Conservation (phyloP, 2,797 vertebrate genomes). For the Macropus fuliginosus region DNA sequence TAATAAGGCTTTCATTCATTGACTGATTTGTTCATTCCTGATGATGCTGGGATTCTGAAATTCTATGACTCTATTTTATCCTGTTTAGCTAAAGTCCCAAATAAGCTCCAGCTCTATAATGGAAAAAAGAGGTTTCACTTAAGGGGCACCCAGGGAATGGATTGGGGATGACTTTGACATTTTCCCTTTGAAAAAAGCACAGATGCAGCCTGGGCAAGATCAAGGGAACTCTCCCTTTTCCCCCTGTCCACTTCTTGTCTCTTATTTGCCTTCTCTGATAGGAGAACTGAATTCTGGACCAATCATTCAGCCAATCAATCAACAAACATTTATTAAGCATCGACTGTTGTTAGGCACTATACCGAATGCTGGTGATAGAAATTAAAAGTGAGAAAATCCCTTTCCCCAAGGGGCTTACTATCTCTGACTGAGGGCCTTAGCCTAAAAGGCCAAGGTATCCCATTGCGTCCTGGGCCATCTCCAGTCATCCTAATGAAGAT, state of each 20-base stretch:
- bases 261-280: not conserved
- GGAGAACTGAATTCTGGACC: not conserved
- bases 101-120: not conserved
- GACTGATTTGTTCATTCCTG: not conserved
- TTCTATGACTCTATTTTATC: not conserved
- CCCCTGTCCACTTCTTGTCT: not conserved
- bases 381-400: too few species aligned
- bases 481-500: too few species aligned
- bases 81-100: not conserved
- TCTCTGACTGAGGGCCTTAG: too few species aligned
- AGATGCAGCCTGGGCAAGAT: not conserved
- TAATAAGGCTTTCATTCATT: not conserved
- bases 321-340: not conserved
- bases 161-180: not conserved
- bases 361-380: too few species aligned
- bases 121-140: not conserved
- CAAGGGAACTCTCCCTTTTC: too few species aligned
- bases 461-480: too few species aligned
- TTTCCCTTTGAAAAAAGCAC: not conserved
- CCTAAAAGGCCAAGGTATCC: too few species aligned
- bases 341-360: too few species aligned
- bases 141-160: not conserved
- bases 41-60: not conserved
- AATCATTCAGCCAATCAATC: not conserved
- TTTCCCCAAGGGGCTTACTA: too few species aligned